Percentiles rank a stretch among this genome's conserved stretches.
These are phyloP conservation scores for Conger conger DNA, from an alignment of 2,113 vertebrate species.

Conservation along the genomic window DNA sequence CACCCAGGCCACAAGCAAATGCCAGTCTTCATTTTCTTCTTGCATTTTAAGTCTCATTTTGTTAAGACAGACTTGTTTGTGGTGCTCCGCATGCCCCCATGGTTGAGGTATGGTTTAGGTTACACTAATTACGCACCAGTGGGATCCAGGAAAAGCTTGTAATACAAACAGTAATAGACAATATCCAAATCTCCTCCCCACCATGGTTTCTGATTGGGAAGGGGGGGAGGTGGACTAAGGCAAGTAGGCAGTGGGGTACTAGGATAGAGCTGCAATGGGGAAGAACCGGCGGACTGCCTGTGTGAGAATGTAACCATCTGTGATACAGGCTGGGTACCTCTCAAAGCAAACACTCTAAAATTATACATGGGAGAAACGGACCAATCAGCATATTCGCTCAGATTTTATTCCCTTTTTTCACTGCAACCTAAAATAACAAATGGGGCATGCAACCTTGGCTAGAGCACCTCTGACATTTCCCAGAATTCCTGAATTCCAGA, in stretches of 20 bases:
- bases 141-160: too few species aligned
- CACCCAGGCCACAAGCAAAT: too few species aligned
- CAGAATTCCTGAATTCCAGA: slow-evolving; percentile 1
- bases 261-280: not conserved
- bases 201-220: not conserved
- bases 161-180: too few species aligned
- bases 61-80: too few species aligned
- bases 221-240: not conserved
- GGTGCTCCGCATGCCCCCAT: too few species aligned
- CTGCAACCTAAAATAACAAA: slow-evolving; percentile 14
- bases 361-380: slow-evolving; percentile 64
- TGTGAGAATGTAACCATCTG: slow-evolving; percentile 5
- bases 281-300: not conserved
- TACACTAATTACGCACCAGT: too few species aligned
- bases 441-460: not conserved
- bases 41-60: too few species aligned
- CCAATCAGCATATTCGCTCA: slow-evolving; percentile 49
- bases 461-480: not conserved
- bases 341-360: slow-evolving; percentile 76
- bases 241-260: not conserved
- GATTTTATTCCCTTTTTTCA: not conserved
- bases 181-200: too few species aligned
- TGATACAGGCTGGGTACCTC: slow-evolving; percentile 48
- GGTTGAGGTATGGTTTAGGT: too few species aligned
- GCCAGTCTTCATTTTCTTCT: too few species aligned